Percentiles rank a stretch among this genome's conserved stretches.
These are phyloP conservation scores for Adelognathus sp. DNA, from an alignment of 2,888 invertebrate species.

Conservation along the genomic window DNA sequence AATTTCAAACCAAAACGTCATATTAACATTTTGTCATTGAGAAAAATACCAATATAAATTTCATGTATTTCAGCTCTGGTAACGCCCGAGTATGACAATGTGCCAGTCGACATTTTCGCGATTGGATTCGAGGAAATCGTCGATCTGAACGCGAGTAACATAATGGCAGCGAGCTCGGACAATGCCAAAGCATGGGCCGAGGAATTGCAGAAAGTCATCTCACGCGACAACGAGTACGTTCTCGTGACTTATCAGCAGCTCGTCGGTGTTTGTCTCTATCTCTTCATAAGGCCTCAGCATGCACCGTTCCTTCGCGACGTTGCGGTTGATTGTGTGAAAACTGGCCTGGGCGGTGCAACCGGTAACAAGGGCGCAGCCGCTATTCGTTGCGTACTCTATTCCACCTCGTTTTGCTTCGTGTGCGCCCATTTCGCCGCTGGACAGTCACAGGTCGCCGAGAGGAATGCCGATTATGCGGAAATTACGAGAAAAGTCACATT, in stretches of 20 bases:
- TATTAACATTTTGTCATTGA: too few species aligned
- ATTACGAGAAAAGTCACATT: conserved; percentile 95
- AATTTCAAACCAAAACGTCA: too few species aligned
- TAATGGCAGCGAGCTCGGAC: conserved; percentile 96
- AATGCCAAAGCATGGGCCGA: conserved; percentile 98
- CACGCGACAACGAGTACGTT: conserved; percentile 93
- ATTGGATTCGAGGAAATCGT: conserved; percentile 99
- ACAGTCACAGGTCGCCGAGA: conserved; percentile 96
- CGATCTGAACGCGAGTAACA: conserved; percentile 98
- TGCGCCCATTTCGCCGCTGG: conserved; percentile 99
- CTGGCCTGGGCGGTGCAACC: conserved; percentile 98
- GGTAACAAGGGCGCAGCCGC: conserved; percentile 98
- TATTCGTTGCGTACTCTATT: conserved; percentile 94
- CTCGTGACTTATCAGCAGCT: conserved; percentile 96
- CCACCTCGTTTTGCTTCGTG: conserved; percentile 97
- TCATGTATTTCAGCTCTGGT: conserved; percentile 76
- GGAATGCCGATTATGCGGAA: conserved; percentile 98
- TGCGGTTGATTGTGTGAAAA: conserved; percentile 97
- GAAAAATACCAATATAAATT: too few species aligned
- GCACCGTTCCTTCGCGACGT: conserved; percentile 96
- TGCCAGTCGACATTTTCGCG: conserved; percentile 96
- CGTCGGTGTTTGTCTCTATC: conserved; percentile 98
- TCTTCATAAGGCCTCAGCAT: conserved; percentile 95
- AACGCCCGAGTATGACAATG: conserved; percentile 80
- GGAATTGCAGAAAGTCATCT: conserved; percentile 95